Evolutionary conservation across 2,113 vertebrate genomes (phyloP), one percentile per base, ranked within the genome.

Genomic region (Nyctereutes procyonoides): DNA sequence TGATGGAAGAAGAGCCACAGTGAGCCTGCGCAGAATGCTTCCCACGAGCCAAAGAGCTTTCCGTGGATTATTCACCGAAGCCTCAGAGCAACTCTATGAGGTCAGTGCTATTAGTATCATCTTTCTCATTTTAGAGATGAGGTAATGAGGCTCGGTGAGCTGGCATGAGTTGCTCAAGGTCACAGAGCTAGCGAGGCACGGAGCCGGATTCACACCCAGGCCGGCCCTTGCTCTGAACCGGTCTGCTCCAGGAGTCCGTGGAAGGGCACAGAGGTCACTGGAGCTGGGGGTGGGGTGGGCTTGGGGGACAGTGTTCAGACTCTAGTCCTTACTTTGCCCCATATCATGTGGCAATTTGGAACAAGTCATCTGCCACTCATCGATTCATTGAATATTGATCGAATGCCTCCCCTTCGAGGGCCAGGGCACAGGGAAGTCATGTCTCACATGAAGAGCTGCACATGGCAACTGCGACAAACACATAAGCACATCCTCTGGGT

Each of bases 71-170:
- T 92, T 93, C 96, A 96, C 6, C 82, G 26, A 82, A 84, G 63
- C 92, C 92, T 92, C 86, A 26, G 89, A 94, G 90, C 77, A 63
- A 5, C 58, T 74, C 35, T 80, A 35, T 98, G 98, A 98, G 89
- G 92, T 98, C 95, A 97, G 63, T 77, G 84, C 58, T 51, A 11
- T 28, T 76, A 9, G 88, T 79, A 80, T 97, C 97, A 77, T 74
- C 80, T 90, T 96, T 95, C 96, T 97, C 84, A 24, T 96, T 92
- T 88, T 93, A 93, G 93, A 92, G 95, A 88, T 97, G 97, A 98
- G 35, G 96, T 97, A 71, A 96, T 88, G 80, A 95, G 88, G 35
- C 62, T 58, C 1, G 0, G n/a, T n/a, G 80, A 93, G 38, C 63
- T 88, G 30, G 53, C 22, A 8, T 38, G 17, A 20, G 58, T 32